Evolutionary conservation across 2,888 invertebrate genomes (phyloP).

Genomic region (Macrophya alboannulata): DNA sequence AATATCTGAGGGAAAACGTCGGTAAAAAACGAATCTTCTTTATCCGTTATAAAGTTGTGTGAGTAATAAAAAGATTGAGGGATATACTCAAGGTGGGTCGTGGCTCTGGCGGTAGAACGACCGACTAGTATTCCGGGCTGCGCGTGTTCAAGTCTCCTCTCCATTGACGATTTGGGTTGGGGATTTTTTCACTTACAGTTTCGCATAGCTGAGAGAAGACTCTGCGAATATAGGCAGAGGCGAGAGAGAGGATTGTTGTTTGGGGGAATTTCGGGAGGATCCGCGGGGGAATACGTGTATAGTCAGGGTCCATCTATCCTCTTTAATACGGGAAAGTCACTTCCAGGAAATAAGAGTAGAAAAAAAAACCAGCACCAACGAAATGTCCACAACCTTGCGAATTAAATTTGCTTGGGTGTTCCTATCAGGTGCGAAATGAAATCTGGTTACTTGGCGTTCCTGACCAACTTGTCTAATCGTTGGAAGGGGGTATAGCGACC

Average conservation of each 20-base stretch:
- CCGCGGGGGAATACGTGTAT: not conserved
- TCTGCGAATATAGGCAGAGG: too few species aligned
- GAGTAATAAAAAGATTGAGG: not conserved
- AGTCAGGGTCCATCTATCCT: not conserved
- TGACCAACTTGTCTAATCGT: slow-evolving; percentile 20
- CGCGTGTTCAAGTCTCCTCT: slow-evolving; percentile 40
- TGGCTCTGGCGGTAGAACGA: slow-evolving; percentile 44
- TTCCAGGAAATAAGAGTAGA: not conserved
- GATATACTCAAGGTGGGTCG: not conserved
- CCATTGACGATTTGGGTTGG: not conserved
- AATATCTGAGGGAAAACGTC: not conserved
- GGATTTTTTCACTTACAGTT: slow-evolving; percentile 13
- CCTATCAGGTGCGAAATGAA: slow-evolving; percentile 47
- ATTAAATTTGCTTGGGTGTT: slow-evolving; percentile 49
- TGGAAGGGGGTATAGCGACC: slow-evolving; percentile 47
- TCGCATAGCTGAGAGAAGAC: not conserved
- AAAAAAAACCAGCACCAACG: slow-evolving; percentile 30
- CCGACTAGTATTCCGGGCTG: not conserved
- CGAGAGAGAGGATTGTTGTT: not conserved
- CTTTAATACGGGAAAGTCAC: not conserved
- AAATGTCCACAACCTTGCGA: slow-evolving; percentile 55
- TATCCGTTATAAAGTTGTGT: not conserved
- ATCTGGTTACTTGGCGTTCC: slow-evolving; percentile 50
- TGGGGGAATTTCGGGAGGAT: not conserved
- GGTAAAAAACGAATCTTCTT: not conserved